Conservation (phyloP, 2,113 vertebrate species). For the Sylvia atricapilla region DNA sequence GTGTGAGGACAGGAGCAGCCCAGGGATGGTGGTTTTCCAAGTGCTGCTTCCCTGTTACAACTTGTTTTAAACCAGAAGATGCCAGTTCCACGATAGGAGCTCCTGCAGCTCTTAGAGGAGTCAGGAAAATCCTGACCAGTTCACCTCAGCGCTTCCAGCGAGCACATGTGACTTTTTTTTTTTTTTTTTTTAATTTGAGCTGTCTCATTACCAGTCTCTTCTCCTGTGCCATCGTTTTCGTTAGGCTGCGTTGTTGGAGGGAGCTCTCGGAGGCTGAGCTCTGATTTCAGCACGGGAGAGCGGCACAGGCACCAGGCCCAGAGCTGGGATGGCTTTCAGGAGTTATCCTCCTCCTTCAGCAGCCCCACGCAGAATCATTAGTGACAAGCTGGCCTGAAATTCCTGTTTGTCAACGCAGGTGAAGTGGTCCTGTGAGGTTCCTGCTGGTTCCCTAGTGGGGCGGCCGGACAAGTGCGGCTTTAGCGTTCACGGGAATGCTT, state of each 20-base stretch:
- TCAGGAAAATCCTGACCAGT: not conserved
- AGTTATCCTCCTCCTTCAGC: fast-evolving
- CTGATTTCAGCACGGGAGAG: not conserved
- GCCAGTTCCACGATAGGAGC: not conserved
- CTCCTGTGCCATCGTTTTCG: slow-evolving; percentile 10
- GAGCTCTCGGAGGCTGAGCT: not conserved
- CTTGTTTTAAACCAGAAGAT: not conserved
- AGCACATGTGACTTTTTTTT: not conserved
- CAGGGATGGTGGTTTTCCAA: not conserved
- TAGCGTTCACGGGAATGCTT: not conserved
- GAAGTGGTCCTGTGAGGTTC: not conserved
- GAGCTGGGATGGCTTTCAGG: fast-evolving
- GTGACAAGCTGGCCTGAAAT: not conserved
- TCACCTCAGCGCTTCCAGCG: not conserved
- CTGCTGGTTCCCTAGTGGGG: not conserved
- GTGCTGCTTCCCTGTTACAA: not conserved
- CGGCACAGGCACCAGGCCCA: fast-evolving
- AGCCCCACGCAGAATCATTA: not conserved
- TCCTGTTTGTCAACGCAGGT: not conserved
- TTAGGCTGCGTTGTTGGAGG: slow-evolving; percentile 36
- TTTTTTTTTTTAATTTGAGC: not conserved
- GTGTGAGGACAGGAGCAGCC: not conserved
- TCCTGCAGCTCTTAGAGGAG: not conserved
- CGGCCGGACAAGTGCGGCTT: fast-evolving
- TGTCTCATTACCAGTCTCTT: not conserved